phyloP scores from a whole-genome alignment of 2,113 vertebrate genomes.

The Proteles cristata region DNA sequence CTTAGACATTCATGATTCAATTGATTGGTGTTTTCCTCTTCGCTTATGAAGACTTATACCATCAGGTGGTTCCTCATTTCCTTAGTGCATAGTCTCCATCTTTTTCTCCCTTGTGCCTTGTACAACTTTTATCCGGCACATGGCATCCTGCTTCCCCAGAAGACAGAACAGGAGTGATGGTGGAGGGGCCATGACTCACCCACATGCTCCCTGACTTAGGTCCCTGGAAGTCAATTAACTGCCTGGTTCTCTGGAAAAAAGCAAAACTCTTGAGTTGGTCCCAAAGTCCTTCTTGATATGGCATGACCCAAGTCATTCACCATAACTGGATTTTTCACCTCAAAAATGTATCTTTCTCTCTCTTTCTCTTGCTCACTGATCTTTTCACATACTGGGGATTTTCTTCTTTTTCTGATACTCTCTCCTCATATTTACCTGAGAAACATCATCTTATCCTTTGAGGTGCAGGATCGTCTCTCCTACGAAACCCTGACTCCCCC shows the following conservation, averaged over 20 bases:
- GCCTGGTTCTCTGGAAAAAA: neutral
- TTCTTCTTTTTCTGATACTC: neutral
- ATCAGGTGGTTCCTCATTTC: neutral
- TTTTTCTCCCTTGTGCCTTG: neutral
- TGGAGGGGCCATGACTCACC: fast-evolving
- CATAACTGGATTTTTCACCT: neutral
- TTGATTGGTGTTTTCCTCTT: neutral
- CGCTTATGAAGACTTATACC: neutral
- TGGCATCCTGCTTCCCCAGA: neutral
- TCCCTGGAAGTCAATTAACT: neutral
- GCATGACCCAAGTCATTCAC: neutral
- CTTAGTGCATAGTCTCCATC: neutral
- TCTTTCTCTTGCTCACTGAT: neutral
- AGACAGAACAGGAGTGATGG: neutral
- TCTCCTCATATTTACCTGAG: neutral
- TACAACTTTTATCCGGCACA: neutral
- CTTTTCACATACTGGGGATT: neutral
- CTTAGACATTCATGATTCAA: neutral
- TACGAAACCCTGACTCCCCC: neutral
- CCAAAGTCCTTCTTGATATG: neutral
- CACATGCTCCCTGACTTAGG: neutral
- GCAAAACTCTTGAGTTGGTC: neutral
- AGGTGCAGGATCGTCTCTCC: neutral
- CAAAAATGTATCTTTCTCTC: neutral
- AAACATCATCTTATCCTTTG: neutral